Percentiles rank a stretch among this genome's conserved stretches.
Evolutionary conservation across 2,113 vertebrate species (phyloP).

Genomic region (Canis aureus): DNA sequence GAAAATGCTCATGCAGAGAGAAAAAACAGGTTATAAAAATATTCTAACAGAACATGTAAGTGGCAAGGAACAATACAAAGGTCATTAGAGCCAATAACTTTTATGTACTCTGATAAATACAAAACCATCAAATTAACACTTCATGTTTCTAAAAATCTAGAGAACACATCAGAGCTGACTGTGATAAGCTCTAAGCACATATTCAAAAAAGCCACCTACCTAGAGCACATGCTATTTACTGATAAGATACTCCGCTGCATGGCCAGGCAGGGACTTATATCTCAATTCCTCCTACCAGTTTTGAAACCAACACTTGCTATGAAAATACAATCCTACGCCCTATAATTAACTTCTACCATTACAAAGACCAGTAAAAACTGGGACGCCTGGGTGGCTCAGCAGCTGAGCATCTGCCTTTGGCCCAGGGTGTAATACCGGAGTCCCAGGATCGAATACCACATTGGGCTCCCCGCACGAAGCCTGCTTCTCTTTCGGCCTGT

Average conservation of each 20-base stretch:
- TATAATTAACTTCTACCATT: neutral
- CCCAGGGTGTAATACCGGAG: no score
- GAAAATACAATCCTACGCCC: neutral
- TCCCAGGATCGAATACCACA: no score
- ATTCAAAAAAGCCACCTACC: neutral
- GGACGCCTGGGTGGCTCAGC: no score
- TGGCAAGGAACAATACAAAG: neutral
- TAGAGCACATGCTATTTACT: neutral
- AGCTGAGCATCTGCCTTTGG: no score
- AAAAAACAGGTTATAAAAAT: neutral
- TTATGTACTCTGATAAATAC: neutral
- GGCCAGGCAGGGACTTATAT: neutral
- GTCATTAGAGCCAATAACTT: neutral
- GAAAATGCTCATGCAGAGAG: neutral
- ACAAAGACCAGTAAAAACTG: neutral
- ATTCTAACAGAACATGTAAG: neutral
- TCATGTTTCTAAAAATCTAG: neutral
- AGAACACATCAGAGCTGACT: neutral
- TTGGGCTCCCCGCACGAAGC: no score
- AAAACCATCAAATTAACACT: neutral
- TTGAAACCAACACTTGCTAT: neutral
- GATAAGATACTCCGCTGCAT: rapidly evolving
- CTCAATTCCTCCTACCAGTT: neutral
- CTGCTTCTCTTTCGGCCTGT: no score
- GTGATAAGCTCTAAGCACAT: neutral